Conservation (phyloP, 64 coral and sea anemone species). For the Exaiptasia diaphana region DNA sequence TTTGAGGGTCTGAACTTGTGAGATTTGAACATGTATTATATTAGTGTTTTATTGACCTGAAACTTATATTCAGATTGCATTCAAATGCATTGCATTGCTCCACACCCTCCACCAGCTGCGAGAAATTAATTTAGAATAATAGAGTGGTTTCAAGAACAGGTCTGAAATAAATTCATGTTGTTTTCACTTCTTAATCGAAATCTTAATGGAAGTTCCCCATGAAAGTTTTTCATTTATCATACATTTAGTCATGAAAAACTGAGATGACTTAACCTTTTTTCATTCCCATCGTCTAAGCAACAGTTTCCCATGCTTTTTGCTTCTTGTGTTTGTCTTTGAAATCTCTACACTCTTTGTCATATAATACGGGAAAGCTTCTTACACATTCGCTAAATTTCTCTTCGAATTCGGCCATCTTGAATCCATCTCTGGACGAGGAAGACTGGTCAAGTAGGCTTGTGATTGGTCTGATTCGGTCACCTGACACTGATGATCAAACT, state of each 20-base stretch:
- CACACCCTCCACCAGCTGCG: no score
- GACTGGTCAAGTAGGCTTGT: not conserved
- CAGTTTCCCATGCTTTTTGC: constrained; percentile 16
- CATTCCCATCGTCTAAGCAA: not conserved
- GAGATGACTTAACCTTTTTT: not conserved
- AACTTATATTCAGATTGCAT: no score
- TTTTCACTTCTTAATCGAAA: no score
- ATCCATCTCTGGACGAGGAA: not conserved
- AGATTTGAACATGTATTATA: no score
- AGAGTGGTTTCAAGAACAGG: no score
- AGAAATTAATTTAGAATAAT: no score
- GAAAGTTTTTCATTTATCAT: no score
- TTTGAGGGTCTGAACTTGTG: no score
- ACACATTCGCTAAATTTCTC: constrained; percentile 34
- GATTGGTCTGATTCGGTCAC: not conserved
- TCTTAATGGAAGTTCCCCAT: no score
- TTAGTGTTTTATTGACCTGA: no score
- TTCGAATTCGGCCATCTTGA: not conserved
- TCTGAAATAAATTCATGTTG: no score
- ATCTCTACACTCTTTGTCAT: constrained; percentile 24
- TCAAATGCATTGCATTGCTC: no score
- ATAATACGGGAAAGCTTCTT: constrained; percentile 8
- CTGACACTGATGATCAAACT: not conserved
- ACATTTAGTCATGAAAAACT: not conserved
- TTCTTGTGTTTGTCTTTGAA: constrained; percentile 49